A percentile compares a stretch with the other conserved stretches of the same genome.
Evolutionary conservation across 2,113 vertebrate genomes (phyloP).

Genomic region (Oceanites oceanicus): DNA sequence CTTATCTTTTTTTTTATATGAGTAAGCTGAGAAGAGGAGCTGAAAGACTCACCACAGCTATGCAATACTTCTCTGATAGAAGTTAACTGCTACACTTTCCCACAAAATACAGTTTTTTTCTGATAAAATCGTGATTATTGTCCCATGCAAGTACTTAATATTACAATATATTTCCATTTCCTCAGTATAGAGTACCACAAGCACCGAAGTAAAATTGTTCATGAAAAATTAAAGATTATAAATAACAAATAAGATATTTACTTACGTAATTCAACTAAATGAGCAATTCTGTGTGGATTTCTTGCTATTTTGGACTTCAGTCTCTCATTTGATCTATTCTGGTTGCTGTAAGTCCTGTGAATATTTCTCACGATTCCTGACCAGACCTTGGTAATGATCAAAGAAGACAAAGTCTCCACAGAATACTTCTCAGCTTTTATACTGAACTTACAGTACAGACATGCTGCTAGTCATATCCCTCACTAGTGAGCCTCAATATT

Average conservation of each 20-base stretch:
- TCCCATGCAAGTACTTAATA: neutral
- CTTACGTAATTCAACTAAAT: neutral
- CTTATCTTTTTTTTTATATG: neutral
- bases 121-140: neutral
- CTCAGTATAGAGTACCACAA: neutral
- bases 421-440: conserved; percentile 7
- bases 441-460: neutral
- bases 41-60: neutral
- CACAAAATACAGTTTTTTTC: neutral
- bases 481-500: neutral
- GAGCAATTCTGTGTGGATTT: conserved; percentile 1
- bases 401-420: neutral
- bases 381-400: conserved; percentile 3
- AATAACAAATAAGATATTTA: conserved; percentile 10
- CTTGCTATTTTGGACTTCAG: conserved; percentile 17
- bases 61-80: neutral
- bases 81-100: neutral
- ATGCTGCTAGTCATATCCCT: neutral
- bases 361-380: neutral
- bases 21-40: neutral
- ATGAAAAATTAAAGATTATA: conserved; percentile 39
- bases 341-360: neutral
- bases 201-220: neutral
- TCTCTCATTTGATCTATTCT: conserved; percentile 16
- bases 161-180: conserved; percentile 21